Base-by-base conservation (phyloP, 2,797 vertebrate species). In the Sebastes matsubarae region DNA sequence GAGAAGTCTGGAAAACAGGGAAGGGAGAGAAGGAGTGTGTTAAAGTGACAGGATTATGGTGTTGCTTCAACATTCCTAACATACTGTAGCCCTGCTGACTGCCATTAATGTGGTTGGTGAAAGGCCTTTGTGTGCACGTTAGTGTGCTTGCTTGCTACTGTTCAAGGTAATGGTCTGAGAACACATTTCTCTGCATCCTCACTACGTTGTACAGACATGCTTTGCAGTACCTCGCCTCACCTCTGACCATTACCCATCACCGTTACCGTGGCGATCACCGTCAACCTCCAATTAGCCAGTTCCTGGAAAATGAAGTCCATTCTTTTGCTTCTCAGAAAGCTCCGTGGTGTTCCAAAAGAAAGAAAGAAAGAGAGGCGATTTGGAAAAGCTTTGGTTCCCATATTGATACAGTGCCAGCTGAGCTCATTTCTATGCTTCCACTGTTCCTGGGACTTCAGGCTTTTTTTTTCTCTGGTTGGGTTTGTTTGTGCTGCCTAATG, bases 271-370 rank as follows among this genome's bases (percentile, higher is more conserved):
- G 64, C 73, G 60, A 73, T 78, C 0, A 1, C 13, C 29, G 54
- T 71, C 38, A 64, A 52, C 34, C 24, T 83, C 64, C 81, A 85
- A 63, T 87, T 81, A 83, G 58, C 38, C 27, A 32, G 11, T 74
- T 82, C 79, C 68, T 13, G 73, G 72, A 72, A 85, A 84, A 86
- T 72, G 9, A 54, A 70, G 69, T 55, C 34, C 29, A 22, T 88
- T 82, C 30, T 91, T 72, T 52, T 82, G 29, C 69, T 88, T 88
- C 81, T 34, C 8, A 16, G 85, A 87, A 89, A 74, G 42, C 52
- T 67, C 18, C 29, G 57, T 65, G 27, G 68, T 22, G 32, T 66
- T 83, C 14, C 14, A 67, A 83, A 67, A 67, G 77, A 76, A 87
- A 75, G 69, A 74, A 85, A 72, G 68, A 59, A 52, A 75, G 68